Conservation (phyloP, 2,797 vertebrate species). For the Thripadectes ignobilis region DNA sequence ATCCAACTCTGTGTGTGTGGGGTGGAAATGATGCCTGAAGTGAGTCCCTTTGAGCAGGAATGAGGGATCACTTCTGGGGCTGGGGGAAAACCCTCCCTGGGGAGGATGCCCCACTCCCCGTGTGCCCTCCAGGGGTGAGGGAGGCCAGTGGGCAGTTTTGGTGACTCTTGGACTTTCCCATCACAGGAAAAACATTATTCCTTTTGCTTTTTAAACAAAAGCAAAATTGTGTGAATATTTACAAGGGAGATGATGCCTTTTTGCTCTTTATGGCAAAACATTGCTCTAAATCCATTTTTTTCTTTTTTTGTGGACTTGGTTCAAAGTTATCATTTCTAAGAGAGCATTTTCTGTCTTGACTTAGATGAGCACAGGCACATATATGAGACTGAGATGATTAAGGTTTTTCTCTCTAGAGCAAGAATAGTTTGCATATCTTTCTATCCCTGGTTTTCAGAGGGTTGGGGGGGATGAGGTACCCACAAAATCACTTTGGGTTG, state of each 20-base stretch:
- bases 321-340: constrained; percentile 9
- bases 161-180: constrained; percentile 3
- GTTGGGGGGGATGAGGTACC: not conserved
- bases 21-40: not conserved
- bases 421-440: not conserved
- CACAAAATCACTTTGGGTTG: not conserved
- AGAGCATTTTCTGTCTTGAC: not conserved
- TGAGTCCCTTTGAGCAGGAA: constrained; percentile 6
- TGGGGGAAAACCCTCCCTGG: not conserved
- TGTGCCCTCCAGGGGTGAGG: fast-evolving
- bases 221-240: not conserved
- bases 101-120: not conserved
- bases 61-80: not conserved
- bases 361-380: not conserved
- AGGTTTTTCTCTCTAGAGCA: not conserved
- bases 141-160: not conserved
- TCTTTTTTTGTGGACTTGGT: not conserved
- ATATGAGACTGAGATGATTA: not conserved
- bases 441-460: not conserved
- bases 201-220: constrained; percentile 9
- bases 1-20: not conserved
- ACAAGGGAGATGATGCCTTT: not conserved
- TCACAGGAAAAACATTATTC: not conserved
- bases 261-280: not conserved
- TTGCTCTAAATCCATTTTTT: not conserved